Base-by-base conservation (phyloP, 2,797 vertebrate species). In the Scomberomorus guttatus region DNA sequence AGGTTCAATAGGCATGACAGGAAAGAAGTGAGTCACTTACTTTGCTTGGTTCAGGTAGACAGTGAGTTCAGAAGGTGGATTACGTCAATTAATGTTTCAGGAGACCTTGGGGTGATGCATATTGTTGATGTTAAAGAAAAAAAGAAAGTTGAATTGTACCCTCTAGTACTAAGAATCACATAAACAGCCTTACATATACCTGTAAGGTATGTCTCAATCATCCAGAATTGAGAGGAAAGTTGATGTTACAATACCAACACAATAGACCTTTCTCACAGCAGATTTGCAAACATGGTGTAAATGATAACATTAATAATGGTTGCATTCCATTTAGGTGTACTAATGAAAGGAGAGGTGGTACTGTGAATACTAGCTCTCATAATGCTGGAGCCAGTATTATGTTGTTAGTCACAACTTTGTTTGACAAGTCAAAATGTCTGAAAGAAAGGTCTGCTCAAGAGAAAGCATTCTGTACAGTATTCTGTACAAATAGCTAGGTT, bases 1-100 rank as follows among this genome's bases (percentile, higher is more conserved):
- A 65, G 44, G 42, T 84, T 81, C 58, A 74, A 63, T 56, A 73
- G 68, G 22, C 37, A n/a, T 32, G 39, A 61, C 24, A 72, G 15
- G 15, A 55, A 58, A 29, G 29, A 18, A 42, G 25, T 66, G 37
- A 83, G 52, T 54, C 14, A 22, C 58, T 76, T 61, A 8, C 18
- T 72, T 57, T 52, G 10, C 50, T 68, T 44, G 29, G 32, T 48
- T 75, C n/a, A 15, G 44, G 27, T 15, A 27, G 70, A 70, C 54
- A 22, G 15, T 58, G 44, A 71, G 57, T 37, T 73, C 44, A 58
- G 27, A 18, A 27, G 50, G n/a, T 29, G 5, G 4, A 58, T 69
- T 14, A 42, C 42, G 48, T 39, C 62, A 62, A 0, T 5, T 46
- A 8, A 63, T 29, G 20, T 25, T 74, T 37, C 37, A 32, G 10